These are phyloP conservation scores for Achatina immaculata DNA, from an alignment of 1,140 invertebrate genomes.

Conservation along the genomic window DNA sequence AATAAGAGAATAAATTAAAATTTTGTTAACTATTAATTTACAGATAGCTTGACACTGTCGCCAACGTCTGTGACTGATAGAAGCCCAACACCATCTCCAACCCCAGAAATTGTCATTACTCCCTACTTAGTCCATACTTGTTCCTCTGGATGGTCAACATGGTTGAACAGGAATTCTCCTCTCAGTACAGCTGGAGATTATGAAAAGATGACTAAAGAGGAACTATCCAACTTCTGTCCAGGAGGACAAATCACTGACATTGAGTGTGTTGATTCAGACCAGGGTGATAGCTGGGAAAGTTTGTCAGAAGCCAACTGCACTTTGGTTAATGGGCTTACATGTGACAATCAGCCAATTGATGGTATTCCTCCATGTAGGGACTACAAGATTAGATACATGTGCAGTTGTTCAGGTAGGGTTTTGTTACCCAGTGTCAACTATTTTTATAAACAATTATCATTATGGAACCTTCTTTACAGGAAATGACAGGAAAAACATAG, in stretches of 20 bases:
- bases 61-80: neutral
- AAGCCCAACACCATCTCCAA: neutral
- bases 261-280: slow-evolving; percentile 52
- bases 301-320: slow-evolving; percentile 54
- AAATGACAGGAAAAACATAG: neutral
- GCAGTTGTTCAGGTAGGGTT: slow-evolving; percentile 59
- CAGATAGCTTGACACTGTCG: neutral
- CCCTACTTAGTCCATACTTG: neutral
- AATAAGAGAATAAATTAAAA: too few relatives aligned
- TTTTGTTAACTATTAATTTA: neutral
- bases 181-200: slow-evolving; percentile 37
- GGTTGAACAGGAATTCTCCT: slow-evolving; percentile 57
- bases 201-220: slow-evolving; percentile 45
- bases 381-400: slow-evolving; percentile 70
- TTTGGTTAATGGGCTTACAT: slow-evolving; percentile 48
- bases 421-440: neutral
- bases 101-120: neutral
- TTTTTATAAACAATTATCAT: neutral
- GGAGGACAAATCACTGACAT: slow-evolving; percentile 52
- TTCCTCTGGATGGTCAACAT: slow-evolving; percentile 49
- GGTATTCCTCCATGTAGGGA: slow-evolving; percentile 62
- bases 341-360: slow-evolving; percentile 48
- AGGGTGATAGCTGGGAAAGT: slow-evolving; percentile 47
- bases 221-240: slow-evolving; percentile 48
- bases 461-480: neutral